Conservation (phyloP, 2,888 invertebrate species). For the Epicampocera succincta region DNA sequence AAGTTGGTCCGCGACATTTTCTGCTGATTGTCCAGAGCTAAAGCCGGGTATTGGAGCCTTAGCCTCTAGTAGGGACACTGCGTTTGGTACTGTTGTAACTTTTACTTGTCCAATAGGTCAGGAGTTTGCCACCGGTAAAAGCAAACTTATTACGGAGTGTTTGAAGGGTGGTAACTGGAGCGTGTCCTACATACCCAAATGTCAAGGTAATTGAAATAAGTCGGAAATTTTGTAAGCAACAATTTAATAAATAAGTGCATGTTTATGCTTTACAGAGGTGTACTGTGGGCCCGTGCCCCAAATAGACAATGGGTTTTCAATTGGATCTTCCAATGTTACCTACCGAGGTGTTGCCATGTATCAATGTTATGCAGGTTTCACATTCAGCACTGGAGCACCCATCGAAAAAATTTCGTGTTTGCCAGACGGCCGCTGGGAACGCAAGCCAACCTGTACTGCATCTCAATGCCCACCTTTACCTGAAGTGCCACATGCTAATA, state of each 20-base stretch:
- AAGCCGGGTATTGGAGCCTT: slow-evolving; percentile 93
- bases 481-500: slow-evolving; percentile 93
- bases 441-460: slow-evolving; percentile 94
- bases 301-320: slow-evolving; percentile 98
- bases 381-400: slow-evolving; percentile 93
- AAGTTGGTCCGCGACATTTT: slow-evolving; percentile 95
- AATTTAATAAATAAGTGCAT: not conserved
- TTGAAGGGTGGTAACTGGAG: slow-evolving; percentile 96
- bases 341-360: slow-evolving; percentile 96
- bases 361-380: slow-evolving; percentile 98
- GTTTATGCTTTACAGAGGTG: slow-evolving; percentile 84
- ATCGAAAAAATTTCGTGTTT: slow-evolving; percentile 94
- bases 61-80: slow-evolving; percentile 94
- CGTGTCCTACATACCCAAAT: slow-evolving; percentile 93
- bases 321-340: slow-evolving; percentile 97
- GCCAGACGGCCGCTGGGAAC: slow-evolving; percentile 95
- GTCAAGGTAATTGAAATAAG: slow-evolving; percentile 87
- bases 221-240: slow-evolving; percentile 8
- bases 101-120: slow-evolving; percentile 97
- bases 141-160: slow-evolving; percentile 92
- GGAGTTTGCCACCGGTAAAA: slow-evolving; percentile 95
- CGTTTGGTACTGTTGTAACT: slow-evolving; percentile 93
- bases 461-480: slow-evolving; percentile 94
- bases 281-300: slow-evolving; percentile 99
- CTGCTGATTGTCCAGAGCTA: slow-evolving; percentile 94